A percentile compares a stretch with the other conserved stretches of the same genome.
These are phyloP conservation scores for Neuroterus valhalla DNA, from an alignment of 1,140 invertebrate genomes.

Conservation along the genomic window DNA sequence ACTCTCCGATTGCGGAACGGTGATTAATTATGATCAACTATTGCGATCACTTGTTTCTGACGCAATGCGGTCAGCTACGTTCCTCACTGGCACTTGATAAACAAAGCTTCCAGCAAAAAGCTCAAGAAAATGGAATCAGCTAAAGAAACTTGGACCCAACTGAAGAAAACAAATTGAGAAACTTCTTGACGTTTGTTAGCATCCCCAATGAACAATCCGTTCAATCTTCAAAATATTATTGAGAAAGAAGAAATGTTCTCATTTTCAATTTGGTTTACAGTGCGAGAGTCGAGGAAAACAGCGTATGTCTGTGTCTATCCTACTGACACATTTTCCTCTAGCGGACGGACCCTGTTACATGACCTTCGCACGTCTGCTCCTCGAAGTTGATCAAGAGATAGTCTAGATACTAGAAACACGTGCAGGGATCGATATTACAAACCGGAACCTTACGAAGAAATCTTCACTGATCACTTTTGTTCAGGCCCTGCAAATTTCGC, in stretches of 20 bases:
- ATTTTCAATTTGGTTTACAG: neutral
- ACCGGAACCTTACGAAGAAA: neutral
- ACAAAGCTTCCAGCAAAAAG: neutral
- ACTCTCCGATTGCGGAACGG: neutral
- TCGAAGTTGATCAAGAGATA: slow-evolving; percentile 23
- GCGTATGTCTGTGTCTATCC: slow-evolving; percentile 54
- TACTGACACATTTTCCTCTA: slow-evolving; percentile 63
- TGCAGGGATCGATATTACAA: slow-evolving; percentile 19
- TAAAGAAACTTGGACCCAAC: neutral
- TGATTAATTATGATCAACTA: slow-evolving; percentile 30
- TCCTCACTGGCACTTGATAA: neutral
- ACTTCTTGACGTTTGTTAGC: too few relatives aligned
- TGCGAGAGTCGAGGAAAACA: slow-evolving; percentile 20
- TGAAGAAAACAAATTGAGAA: neutral
- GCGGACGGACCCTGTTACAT: slow-evolving; percentile 35
- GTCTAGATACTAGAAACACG: slow-evolving; percentile 15
- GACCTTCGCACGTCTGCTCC: slow-evolving; percentile 35
- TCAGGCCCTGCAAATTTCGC: too few relatives aligned
- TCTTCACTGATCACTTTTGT: too few relatives aligned
- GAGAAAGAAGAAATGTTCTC: neutral
- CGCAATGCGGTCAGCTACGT: slow-evolving; percentile 26
- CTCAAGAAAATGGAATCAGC: neutral
- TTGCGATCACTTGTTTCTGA: slow-evolving; percentile 16
- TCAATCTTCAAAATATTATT: neutral
- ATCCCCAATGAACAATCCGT: neutral